Conservation (phyloP, 2,888 invertebrate species). For the Lithosia quadra region DNA sequence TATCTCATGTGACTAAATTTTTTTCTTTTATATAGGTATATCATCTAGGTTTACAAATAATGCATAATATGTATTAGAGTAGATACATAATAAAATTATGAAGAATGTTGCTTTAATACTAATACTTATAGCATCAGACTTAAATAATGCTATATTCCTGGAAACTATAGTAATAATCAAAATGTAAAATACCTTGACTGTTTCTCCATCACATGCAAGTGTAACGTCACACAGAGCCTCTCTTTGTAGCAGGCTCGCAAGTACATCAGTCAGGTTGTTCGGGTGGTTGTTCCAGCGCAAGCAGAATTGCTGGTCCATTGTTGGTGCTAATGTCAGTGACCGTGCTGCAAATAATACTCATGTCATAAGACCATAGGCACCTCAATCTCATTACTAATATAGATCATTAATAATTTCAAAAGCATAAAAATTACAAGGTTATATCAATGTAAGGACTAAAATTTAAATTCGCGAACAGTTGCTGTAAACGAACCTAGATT, state of each 20-base stretch:
- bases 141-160: not conserved
- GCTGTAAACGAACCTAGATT: constrained; percentile 68
- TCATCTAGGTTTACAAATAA: not conserved
- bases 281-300: constrained; percentile 98
- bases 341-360: constrained; percentile 77
- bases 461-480: constrained; percentile 58
- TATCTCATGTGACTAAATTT: constrained; percentile 40
- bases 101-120: not conserved
- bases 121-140: not conserved
- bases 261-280: constrained; percentile 95
- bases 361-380: constrained; percentile 28
- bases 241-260: constrained; percentile 94
- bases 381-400: constrained; percentile 18
- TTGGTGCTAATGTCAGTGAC: constrained; percentile 87
- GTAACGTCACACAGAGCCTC: constrained; percentile 97
- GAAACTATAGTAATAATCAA: not conserved
- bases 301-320: constrained; percentile 95
- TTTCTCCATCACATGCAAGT: constrained; percentile 96
- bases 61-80: not conserved
- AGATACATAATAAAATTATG: not conserved
- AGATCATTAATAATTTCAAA: constrained; percentile 31
- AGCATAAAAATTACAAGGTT: constrained; percentile 53
- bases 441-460: constrained; percentile 54
- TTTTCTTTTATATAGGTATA: constrained; percentile 19
- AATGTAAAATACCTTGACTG: constrained; percentile 88